Conservation (phyloP, 1,140 invertebrate species). For the Samia ricini region DNA sequence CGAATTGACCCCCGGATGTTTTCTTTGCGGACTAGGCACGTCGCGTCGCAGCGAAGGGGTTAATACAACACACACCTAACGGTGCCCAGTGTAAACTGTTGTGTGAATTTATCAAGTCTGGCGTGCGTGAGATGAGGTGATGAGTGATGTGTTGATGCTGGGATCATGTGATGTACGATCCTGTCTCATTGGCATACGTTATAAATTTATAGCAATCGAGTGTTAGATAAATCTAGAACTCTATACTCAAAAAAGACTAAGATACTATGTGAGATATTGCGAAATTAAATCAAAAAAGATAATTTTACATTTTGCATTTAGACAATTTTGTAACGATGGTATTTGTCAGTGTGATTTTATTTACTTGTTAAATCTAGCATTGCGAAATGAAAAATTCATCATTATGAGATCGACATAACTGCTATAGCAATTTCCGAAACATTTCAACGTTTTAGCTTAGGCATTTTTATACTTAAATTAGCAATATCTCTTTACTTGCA, state of each 20-base stretch:
- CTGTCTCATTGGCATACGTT: not conserved
- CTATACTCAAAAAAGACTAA: not conserved
- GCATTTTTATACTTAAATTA: no score
- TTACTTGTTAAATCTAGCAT: no score
- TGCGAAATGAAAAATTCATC: no score
- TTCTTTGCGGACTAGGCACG: slow-evolving; percentile 20
- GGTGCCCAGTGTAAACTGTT: not conserved
- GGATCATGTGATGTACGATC: not conserved
- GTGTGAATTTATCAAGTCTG: not conserved
- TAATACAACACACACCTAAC: slow-evolving; percentile 43
- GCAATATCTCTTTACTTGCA: no score
- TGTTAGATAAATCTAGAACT: no score
- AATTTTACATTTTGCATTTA: no score
- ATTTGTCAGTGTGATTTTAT: no score
- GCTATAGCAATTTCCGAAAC: no score
- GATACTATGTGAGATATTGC: not conserved
- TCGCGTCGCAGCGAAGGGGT: slow-evolving; percentile 22
- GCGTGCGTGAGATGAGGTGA: not conserved
- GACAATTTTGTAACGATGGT: no score
- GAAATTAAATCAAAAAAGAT: not conserved
- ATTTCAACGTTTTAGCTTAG: no score
- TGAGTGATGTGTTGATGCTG: not conserved
- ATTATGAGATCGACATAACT: no score
- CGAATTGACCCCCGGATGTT: slow-evolving; percentile 36
- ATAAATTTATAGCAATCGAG: not conserved